Evolutionary conservation across 2,888 invertebrate species (phyloP).

Genomic region (Timandra comae): DNA sequence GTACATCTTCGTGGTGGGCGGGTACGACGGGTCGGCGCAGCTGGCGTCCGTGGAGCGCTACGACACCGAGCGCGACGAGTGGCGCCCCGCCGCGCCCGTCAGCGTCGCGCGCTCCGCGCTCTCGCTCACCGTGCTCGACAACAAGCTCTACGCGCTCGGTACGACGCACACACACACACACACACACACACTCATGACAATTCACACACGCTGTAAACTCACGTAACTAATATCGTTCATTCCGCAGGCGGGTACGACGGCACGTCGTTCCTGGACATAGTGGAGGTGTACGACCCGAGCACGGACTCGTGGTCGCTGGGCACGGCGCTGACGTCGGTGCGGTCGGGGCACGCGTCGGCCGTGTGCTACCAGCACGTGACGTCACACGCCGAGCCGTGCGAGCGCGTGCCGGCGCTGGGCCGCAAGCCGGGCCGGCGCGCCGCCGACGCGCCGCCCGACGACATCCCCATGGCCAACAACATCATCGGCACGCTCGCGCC

Average conservation of each 20-base stretch:
- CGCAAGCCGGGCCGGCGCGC: conserved; percentile 32
- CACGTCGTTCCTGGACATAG: conserved; percentile 86
- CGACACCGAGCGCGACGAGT: conserved; percentile 87
- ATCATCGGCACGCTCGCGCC: conserved; percentile 59
- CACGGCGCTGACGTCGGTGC: conserved; percentile 86
- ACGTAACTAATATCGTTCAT: too few relatives aligned
- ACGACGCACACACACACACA: too few relatives aligned
- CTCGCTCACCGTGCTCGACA: conserved; percentile 90
- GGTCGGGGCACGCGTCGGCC: conserved; percentile 95
- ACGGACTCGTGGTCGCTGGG: conserved; percentile 86
- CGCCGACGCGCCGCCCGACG: conserved; percentile 32
- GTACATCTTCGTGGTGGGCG: conserved; percentile 94
- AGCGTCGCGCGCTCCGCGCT: conserved; percentile 90
- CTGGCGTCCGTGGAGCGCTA: conserved; percentile 89
- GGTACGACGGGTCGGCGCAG: conserved; percentile 92
- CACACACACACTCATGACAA: too few relatives aligned
- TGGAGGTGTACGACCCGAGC: conserved; percentile 91
- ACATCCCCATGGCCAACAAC: conserved; percentile 56
- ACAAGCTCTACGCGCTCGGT: conserved; percentile 93
- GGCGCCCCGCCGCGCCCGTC: conserved; percentile 87
- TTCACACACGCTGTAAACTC: too few relatives aligned
- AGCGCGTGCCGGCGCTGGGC: conserved; percentile 28
- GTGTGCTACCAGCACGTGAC: conserved; percentile 88
- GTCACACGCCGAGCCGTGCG: conserved; percentile 33
- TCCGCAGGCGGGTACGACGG: conserved; percentile 94